phyloP scores from a whole-genome alignment of 2,888 invertebrate genomes.

The Athalia rosae region DNA sequence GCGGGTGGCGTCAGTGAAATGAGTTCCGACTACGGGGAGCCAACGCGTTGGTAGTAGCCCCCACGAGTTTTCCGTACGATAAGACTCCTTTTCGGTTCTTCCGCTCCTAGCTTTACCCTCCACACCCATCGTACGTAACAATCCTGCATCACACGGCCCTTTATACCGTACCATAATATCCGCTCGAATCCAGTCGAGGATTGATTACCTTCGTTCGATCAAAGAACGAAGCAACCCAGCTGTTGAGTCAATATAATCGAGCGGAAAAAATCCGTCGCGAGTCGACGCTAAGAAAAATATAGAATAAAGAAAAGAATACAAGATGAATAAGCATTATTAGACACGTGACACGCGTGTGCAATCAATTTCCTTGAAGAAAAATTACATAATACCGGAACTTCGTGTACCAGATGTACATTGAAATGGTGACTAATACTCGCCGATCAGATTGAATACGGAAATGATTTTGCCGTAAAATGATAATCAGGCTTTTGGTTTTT shows the following conservation, averaged over 20 bases:
- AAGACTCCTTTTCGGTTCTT: background rate
- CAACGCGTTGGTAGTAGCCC: background rate
- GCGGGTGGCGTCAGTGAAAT: constrained; percentile 31
- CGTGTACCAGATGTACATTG: no score
- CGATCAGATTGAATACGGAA: no score
- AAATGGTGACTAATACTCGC: no score
- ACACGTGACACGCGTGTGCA: no score
- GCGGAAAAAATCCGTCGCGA: background rate
- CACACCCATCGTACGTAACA: background rate
- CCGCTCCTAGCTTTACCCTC: background rate
- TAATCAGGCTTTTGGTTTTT: background rate
- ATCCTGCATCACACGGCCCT: background rate
- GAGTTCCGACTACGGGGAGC: constrained; percentile 25
- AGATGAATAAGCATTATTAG: no score
- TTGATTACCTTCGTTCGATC: constrained; percentile 30
- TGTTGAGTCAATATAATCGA: background rate
- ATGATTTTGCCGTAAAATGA: background rate
- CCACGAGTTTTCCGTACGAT: constrained; percentile 10
- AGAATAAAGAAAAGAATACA: background rate
- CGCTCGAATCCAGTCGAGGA: constrained; percentile 19
- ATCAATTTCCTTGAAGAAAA: no score
- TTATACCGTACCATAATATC: background rate
- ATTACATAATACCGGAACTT: no score
- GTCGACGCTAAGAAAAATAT: background rate
- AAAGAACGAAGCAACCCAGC: background rate